These are phyloP conservation scores for Cololabis saira DNA, from an alignment of 2,113 vertebrate species.

Conservation along the genomic window DNA sequence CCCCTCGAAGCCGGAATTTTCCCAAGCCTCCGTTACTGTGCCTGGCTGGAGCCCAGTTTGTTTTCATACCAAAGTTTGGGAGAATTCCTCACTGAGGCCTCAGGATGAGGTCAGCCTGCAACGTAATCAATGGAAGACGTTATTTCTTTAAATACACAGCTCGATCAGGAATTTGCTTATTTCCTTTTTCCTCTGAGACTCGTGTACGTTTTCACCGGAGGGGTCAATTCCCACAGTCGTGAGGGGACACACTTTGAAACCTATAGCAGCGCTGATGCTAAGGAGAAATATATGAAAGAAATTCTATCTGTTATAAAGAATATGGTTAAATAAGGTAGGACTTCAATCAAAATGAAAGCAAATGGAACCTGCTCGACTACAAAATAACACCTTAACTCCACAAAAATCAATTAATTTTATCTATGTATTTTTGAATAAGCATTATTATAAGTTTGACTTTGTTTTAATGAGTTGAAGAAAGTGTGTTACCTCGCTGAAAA, in stretches of 20 bases:
- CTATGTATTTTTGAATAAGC: neutral
- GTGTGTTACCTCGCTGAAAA: constrained; percentile 32
- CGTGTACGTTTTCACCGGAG: neutral
- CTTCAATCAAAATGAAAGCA: neutral
- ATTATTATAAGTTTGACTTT: constrained; percentile 25
- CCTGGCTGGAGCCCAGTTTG: constrained; percentile 46
- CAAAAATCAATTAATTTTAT: neutral
- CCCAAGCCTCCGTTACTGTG: constrained; percentile 62
- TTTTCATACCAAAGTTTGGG: constrained; percentile 59
- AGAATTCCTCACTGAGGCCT: constrained; percentile 33
- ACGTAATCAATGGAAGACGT: constrained; percentile 33
- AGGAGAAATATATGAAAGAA: neutral
- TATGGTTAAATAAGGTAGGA: too few relatives aligned
- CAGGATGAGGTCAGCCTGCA: constrained; percentile 35
- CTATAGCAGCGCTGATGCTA: neutral
- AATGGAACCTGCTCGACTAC: neutral
- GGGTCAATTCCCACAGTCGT: constrained; percentile 15
- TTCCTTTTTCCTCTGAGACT: neutral
- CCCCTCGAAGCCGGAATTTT: constrained; percentile 43
- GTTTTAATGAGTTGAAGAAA: constrained; percentile 61
- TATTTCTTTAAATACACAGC: neutral
- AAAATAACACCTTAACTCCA: constrained; percentile 1
- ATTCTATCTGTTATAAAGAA: too few relatives aligned
- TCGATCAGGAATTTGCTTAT: constrained; percentile 16
- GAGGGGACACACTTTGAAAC: neutral